Evolutionary conservation across 2,113 vertebrate genomes (phyloP), one percentile per base, ranked within the genome.

Genomic region (Mesitornis unicolor): DNA sequence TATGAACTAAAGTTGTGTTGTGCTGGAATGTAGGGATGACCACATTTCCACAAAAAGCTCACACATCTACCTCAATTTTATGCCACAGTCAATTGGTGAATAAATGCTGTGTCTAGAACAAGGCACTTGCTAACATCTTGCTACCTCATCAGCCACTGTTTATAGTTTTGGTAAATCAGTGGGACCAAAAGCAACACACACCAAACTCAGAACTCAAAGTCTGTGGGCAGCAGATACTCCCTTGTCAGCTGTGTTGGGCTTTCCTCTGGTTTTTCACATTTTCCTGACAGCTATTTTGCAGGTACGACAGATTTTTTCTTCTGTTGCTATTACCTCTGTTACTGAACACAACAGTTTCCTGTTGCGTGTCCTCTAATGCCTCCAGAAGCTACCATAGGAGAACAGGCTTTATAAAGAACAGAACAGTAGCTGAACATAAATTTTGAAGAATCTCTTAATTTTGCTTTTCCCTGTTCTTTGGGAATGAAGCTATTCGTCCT

Each of bases 161-260:
- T 15, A 18, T 33, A 56, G 35, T 71, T 73, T 35, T 40, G 26
- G 36, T 82, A 76, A 45, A 33, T 56, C 10, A 11, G 10, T n/a
- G 63, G n/a, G 31, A 50, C 28, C 65, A 31, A 60, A 78, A 73
- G 11, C 57, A 45, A 19, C 12, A 16, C 20, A 33, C 35, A 14
- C 40, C 28, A 35, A 15, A 20, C 68, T 65, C 45, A 9, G 50
- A 60, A 51, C 17, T 2, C n/a, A 16, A 0, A 0, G 22, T 25
- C 22, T 65, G 43, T 7, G 10, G 1, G 8, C 42, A 61, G 36
- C 64, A 56, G 65, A 33, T 42, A 21, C 54, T 86, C 2, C 0
- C 42, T n/a, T 73, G 19, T 63, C 59, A 40, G 67, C 60, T 64
- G 65, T 1, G 0, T 7, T 42, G 54, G 22, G n/a, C 60, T 69